Conservation (phyloP, 2,113 vertebrate genomes). For the Psittacara wagleri region DNA sequence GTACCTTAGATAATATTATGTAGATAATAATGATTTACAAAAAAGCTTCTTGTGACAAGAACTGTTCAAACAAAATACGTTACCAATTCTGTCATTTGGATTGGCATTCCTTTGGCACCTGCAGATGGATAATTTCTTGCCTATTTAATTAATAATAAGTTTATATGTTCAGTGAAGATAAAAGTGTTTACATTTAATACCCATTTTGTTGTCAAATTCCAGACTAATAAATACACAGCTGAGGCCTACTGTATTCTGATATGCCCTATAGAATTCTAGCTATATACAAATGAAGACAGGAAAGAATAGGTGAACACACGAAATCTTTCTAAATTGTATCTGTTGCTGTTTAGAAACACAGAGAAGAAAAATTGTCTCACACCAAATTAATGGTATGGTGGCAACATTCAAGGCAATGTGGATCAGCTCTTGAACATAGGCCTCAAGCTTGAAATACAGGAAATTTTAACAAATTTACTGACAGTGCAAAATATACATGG, state of each 20-base stretch:
- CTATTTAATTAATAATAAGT: not conserved
- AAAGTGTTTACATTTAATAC: not conserved
- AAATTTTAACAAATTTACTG: not conserved
- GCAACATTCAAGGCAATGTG: not conserved
- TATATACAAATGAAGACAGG: not conserved
- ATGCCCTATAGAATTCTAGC: not conserved
- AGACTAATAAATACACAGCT: not conserved
- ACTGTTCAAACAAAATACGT: not conserved
- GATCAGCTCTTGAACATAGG: not conserved
- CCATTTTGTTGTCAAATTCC: not conserved
- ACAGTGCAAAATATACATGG: not conserved
- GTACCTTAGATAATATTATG: not conserved
- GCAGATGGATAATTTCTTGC: not conserved
- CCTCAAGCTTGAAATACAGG: not conserved
- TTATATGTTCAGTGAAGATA: not conserved
- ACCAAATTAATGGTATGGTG: not conserved
- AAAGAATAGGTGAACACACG: not conserved
- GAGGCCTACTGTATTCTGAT: not conserved
- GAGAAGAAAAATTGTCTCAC: not conserved
- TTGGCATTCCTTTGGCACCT: not conserved
- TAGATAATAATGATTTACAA: not conserved
- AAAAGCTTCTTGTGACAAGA: not conserved
- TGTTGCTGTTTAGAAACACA: not conserved
- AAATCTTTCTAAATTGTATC: not conserved
- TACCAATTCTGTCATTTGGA: not conserved